These are phyloP conservation scores for Tigriopus japonicus DNA, from an alignment of 1,140 invertebrate genomes.

Conservation along the genomic window DNA sequence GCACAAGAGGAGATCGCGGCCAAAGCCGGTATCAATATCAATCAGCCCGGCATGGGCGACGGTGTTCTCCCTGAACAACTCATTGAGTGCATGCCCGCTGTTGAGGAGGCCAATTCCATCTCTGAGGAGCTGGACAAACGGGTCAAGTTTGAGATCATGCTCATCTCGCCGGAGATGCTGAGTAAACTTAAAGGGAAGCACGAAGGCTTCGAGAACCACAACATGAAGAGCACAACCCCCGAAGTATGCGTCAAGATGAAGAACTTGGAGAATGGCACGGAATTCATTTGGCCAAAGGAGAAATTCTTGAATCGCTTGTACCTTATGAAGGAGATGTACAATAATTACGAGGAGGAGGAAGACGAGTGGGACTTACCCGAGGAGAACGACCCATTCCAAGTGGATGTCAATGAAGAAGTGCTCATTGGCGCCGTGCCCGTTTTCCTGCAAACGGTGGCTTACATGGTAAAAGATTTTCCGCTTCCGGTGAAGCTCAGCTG, in stretches of 20 bases:
- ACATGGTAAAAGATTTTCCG: slow-evolving; percentile 16
- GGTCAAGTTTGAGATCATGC: slow-evolving; percentile 37
- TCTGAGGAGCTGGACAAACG: slow-evolving; percentile 37
- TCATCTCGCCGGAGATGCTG: slow-evolving; percentile 36
- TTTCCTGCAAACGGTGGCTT: slow-evolving; percentile 19
- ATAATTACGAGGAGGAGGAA: slow-evolving; percentile 35
- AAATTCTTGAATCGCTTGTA: slow-evolving; percentile 38
- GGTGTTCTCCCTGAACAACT: slow-evolving; percentile 36
- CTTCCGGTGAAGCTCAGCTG: too few relatives aligned
- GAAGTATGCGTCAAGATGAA: slow-evolving; percentile 37
- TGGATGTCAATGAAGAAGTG: slow-evolving; percentile 34
- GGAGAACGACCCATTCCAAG: slow-evolving; percentile 40
- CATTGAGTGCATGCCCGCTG: slow-evolving; percentile 34
- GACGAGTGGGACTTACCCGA: slow-evolving; percentile 32
- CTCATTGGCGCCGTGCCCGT: slow-evolving; percentile 35
- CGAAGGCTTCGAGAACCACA: background rate
- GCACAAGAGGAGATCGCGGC: slow-evolving; percentile 40
- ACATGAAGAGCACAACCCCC: slow-evolving; percentile 15
- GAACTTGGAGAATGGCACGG: slow-evolving; percentile 33
- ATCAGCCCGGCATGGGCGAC: slow-evolving; percentile 22
- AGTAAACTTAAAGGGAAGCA: slow-evolving; percentile 22
- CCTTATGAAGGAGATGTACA: slow-evolving; percentile 43
- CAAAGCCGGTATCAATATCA: slow-evolving; percentile 32
- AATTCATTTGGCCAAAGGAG: slow-evolving; percentile 37
- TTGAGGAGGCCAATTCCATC: slow-evolving; percentile 40